phyloP scores from a whole-genome alignment of 37 sponge, comb jelly and placozoan genomes.

The Eunapius fragilis region DNA sequence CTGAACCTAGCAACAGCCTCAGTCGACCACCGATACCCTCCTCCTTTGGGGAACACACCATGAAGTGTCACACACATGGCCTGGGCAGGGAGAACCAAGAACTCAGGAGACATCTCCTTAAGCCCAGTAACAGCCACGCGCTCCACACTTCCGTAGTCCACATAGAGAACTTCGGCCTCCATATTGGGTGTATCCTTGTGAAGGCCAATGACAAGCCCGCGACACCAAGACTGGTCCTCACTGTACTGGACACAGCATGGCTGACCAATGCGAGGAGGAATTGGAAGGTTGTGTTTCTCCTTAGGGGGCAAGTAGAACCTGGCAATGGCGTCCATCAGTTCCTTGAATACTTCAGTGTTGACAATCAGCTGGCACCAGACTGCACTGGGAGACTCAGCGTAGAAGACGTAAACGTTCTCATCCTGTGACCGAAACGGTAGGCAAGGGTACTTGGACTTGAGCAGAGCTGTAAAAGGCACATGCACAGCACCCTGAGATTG shows the following conservation, averaged over 20 bases:
- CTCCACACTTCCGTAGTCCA: constrained; percentile 80
- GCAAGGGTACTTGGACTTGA: constrained; percentile 1
- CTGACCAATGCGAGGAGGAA: constrained; percentile 18
- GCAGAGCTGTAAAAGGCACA: not conserved
- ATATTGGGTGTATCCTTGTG: not conserved
- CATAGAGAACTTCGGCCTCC: constrained; percentile 42
- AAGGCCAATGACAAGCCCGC: constrained; percentile 38
- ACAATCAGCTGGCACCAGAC: constrained; percentile 71
- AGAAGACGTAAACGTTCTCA: constrained; percentile 34
- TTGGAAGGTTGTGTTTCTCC: not conserved
- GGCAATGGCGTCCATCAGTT: constrained; percentile 15
- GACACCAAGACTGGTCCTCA: constrained; percentile 64
- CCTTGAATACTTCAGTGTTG: constrained; percentile 4
- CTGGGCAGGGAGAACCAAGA: constrained; percentile 56
- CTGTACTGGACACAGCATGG: constrained; percentile 55
- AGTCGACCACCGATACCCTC: not conserved
- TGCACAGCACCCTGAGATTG: not conserved
- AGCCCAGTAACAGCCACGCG: constrained; percentile 13
- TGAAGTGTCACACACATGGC: constrained; percentile 68
- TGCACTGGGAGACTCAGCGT: constrained; percentile 53
- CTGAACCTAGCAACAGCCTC: constrained; percentile 11
- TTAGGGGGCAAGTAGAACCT: not conserved
- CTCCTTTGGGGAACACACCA: not conserved
- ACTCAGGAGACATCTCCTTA: constrained; percentile 17
- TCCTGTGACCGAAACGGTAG: constrained; percentile 13